phyloP scores from a whole-genome alignment of 2,113 vertebrate genomes.

The Neogale vison region DNA sequence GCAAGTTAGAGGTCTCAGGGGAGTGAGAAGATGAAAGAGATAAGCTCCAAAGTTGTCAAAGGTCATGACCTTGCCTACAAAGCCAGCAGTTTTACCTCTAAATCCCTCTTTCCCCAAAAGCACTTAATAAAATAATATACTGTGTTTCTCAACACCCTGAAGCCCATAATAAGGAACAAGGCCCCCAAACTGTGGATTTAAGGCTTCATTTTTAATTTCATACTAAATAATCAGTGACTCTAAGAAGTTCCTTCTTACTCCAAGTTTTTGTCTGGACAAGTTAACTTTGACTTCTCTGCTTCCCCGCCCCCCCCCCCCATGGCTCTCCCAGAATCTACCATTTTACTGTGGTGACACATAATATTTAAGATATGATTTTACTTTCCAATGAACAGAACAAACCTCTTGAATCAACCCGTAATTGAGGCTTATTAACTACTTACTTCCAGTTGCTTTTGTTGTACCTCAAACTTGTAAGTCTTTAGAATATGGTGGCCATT shows the following conservation, averaged over 20 bases:
- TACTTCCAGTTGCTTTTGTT: constrained; percentile 28
- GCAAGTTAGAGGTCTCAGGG: constrained; percentile 88
- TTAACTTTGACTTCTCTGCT: constrained; percentile 49
- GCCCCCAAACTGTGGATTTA: constrained; percentile 75
- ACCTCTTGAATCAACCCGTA: neutral
- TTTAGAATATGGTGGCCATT: neutral
- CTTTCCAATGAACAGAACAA: neutral
- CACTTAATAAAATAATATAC: constrained; percentile 99
- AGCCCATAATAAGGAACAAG: constrained; percentile 82
- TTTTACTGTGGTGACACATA: neutral
- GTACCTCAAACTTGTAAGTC: constrained; percentile 29
- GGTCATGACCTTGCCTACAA: constrained; percentile 95
- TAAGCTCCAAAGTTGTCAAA: constrained; percentile 92
- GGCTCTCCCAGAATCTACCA: neutral
- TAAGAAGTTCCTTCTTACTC: neutral
- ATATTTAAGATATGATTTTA: neutral
- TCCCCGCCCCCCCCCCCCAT: neutral
- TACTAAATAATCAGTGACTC: constrained; percentile 61
- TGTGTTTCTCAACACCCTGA: constrained; percentile 83
- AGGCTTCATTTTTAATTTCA: constrained; percentile 78
- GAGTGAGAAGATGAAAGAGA: constrained; percentile 88
- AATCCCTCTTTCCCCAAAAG: constrained; percentile 91
- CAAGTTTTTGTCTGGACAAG: neutral
- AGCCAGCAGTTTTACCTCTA: constrained; percentile 91
- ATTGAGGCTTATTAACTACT: neutral